phyloP scores from a whole-genome alignment of 2,113 vertebrate species.

The Meles meles region DNA sequence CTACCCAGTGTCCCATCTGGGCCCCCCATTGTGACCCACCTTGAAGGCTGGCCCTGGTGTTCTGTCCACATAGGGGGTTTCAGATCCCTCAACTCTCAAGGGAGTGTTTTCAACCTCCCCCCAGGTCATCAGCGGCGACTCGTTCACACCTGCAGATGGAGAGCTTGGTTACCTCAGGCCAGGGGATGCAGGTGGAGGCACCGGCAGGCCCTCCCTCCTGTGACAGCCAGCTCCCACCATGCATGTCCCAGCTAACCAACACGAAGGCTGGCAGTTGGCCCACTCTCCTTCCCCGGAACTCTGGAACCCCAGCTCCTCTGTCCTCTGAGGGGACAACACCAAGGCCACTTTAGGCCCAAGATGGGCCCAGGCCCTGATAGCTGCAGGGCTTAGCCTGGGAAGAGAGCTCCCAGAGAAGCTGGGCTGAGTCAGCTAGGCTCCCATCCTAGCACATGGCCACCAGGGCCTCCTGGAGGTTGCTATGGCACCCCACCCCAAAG shows the following conservation, averaged over 20 bases:
- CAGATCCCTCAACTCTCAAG: conserved; percentile 92
- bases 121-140: conserved; percentile 98
- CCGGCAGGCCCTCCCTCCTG: neutral
- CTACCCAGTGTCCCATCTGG: fast-evolving
- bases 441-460: neutral
- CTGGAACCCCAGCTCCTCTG: neutral
- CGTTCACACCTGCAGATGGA: conserved; percentile 86
- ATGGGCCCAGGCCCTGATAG: neutral
- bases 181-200: no score
- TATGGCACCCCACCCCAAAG: fast-evolving
- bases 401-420: neutral
- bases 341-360: no score
- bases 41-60: conserved; percentile 97
- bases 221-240: neutral
- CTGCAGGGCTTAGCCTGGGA: neutral
- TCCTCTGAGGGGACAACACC: neutral
- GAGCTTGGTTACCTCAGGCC: neutral
- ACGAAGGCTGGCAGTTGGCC: neutral
- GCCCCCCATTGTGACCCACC: conserved; percentile 77
- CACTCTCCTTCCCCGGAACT: neutral
- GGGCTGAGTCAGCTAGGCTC: neutral
- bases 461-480: neutral
- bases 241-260: neutral
- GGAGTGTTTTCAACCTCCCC: conserved; percentile 98
- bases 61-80: conserved; percentile 91